phyloP scores from a whole-genome alignment of 37 sponge, comb jelly and placozoan genomes.

The Hormiphora californensis region DNA sequence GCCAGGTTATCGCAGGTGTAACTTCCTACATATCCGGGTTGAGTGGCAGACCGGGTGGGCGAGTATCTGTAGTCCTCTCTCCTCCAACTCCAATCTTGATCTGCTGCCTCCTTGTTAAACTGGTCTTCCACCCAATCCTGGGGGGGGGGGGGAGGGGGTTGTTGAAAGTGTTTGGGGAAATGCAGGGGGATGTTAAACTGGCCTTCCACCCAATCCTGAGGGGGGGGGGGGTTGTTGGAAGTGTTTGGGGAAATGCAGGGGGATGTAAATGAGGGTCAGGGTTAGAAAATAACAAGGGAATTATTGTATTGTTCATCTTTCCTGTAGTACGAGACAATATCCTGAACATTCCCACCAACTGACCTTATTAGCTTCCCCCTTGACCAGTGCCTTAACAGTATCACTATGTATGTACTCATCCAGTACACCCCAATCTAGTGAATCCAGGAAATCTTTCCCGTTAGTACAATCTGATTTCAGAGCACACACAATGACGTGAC shows the following conservation, averaged over 20 bases:
- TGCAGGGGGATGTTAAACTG: conserved; percentile 13
- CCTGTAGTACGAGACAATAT: no score
- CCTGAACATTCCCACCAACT: no score
- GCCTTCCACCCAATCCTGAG: conserved; percentile 22
- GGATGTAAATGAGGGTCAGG: no score
- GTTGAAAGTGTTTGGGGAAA: no score
- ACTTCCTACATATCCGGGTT: conserved; percentile 43
- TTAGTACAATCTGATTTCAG: background rate
- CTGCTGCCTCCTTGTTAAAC: conserved; percentile 9
- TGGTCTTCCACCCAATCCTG: conserved; percentile 34
- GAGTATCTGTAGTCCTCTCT: conserved; percentile 20
- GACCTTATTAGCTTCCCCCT: background rate
- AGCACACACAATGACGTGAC: background rate
- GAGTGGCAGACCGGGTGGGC: conserved; percentile 9
- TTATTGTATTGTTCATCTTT: no score
- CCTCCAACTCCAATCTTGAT: conserved; percentile 41
- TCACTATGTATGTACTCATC: background rate
- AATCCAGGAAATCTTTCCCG: conserved; percentile 41
- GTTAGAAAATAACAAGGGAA: no score
- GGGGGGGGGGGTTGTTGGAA: background rate
- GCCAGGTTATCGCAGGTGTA: conserved; percentile 21
- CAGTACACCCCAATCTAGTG: background rate
- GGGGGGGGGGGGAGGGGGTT: background rate
- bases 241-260: no score
- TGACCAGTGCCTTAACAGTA: conserved; percentile 18